Percentiles rank a stretch among this genome's conserved stretches.
These are phyloP conservation scores for Drosophila obscura DNA, from an alignment of 1,140 invertebrate genomes.

Conservation along the genomic window DNA sequence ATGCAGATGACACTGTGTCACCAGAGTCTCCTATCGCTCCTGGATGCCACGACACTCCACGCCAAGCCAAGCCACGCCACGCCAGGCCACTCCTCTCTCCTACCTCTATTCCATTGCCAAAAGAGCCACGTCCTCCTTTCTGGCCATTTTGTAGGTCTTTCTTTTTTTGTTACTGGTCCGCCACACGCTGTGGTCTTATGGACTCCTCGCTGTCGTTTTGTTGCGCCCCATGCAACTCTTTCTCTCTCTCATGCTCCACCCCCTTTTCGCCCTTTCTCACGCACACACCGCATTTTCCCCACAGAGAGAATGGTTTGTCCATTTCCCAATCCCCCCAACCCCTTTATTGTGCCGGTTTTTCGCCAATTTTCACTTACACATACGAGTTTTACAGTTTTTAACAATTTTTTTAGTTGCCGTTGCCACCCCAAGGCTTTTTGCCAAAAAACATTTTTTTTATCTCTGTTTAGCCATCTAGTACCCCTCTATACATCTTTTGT, in stretches of 20 bases:
- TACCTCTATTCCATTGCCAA: slow-evolving; percentile 18
- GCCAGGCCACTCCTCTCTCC: background rate
- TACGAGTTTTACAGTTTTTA: slow-evolving; percentile 53
- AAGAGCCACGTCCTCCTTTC: slow-evolving; percentile 18
- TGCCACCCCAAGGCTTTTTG: slow-evolving; percentile 47
- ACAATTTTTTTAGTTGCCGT: slow-evolving; percentile 18
- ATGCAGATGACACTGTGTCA: slow-evolving; percentile 65
- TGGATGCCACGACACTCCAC: too few relatives aligned
- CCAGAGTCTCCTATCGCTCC: slow-evolving; percentile 27
- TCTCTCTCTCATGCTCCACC: background rate
- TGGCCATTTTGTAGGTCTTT: slow-evolving; percentile 20
- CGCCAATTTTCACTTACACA: slow-evolving; percentile 59
- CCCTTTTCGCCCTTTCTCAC: slow-evolving; percentile 9
- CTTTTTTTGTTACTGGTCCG: slow-evolving; percentile 6
- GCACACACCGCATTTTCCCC: slow-evolving; percentile 19
- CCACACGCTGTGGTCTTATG: slow-evolving; percentile 60
- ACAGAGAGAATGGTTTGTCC: slow-evolving; percentile 52
- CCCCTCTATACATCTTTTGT: background rate
- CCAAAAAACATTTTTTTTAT: slow-evolving; percentile 56
- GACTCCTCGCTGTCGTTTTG: slow-evolving; percentile 45
- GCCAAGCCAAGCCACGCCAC: too few relatives aligned
- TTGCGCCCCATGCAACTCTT: slow-evolving; percentile 13
- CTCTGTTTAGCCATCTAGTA: slow-evolving; percentile 22
- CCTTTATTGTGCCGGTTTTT: slow-evolving; percentile 52
- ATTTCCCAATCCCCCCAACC: slow-evolving; percentile 21